Evolutionary conservation across 2,113 vertebrate species (phyloP), one percentile per base, ranked within the genome.

Genomic region (Eupsittula cactorum): DNA sequence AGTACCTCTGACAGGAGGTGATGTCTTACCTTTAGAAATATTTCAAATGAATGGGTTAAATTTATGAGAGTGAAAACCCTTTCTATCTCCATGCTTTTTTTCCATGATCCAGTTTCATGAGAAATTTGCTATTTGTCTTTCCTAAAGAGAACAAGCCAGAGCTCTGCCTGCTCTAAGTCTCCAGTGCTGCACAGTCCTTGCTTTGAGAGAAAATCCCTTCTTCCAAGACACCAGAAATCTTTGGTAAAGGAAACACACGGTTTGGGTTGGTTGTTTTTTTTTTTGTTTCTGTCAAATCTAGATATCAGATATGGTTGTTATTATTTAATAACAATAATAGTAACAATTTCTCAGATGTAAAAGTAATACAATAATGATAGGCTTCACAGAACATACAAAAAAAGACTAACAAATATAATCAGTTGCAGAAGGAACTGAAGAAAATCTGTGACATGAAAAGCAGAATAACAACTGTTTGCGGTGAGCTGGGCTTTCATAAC

Each of bases 341-440:
- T 82, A 92, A 95, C 86, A 91, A 96, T 97, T 96, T 96, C 93
- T 87, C 82, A 95, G 77, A 96, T 94, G 91, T 96, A 95, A 82
- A 96, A 96, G 62, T 96, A 97, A 97, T 92, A 89, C 74, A 95
- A 73, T 96, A 97, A 97, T 97, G 83, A 95, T 65, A 95, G 95
- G 91, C 42, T 95, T 95, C 41, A 24, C 1, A n/a, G 77, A 92
- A 76, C 67, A 44, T 31, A 57, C 50, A 23, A 35, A 96, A 94
- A 92, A 93, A 91, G 69, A 52, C 91, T 95, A 97, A 95, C 89
- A 95, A 95, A 95, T 93, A 84, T 97, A 97, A 97, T 95, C 89
- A 92, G 74, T 95, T 96, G 81, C 95, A 97, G 96, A 87, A 92
- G 91, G 95, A 92, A 69, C 74, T 44, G 37, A 86, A 82, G 91